Percentiles rank a stretch among this genome's conserved stretches.
phyloP scores from a whole-genome alignment of 30 jellyfish, hydroid and myxozoan species.

The Turritopsis dohrnii region DNA sequence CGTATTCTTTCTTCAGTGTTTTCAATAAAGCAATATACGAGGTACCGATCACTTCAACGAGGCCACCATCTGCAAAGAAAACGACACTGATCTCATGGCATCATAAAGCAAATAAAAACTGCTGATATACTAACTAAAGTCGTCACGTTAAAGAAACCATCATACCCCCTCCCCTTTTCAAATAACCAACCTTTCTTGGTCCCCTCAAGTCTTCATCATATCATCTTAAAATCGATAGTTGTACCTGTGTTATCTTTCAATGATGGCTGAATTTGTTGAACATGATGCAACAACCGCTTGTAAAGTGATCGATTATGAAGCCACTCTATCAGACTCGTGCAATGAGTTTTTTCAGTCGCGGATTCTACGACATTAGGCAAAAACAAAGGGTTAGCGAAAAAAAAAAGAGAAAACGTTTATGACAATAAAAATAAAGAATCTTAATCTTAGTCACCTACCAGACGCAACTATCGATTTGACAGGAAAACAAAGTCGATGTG shows the following conservation, averaged over 20 bases:
- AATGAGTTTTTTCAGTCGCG: neutral
- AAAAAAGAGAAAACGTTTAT: too few species aligned
- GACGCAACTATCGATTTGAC: neutral
- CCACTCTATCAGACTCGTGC: neutral
- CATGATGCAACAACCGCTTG: neutral
- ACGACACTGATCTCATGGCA: neutral
- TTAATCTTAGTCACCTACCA: neutral
- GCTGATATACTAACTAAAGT: too few species aligned
- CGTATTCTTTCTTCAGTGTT: neutral
- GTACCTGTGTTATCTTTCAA: neutral
- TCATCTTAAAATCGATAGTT: neutral
- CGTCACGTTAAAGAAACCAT: too few species aligned
- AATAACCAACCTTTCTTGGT: too few species aligned
- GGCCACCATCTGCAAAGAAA: neutral
- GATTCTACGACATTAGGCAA: neutral
- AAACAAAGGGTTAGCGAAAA: too few species aligned
- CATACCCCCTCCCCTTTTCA: too few species aligned
- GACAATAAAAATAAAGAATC: too few species aligned
- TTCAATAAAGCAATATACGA: neutral
- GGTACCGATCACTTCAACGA: neutral
- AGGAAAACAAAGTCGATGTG: neutral
- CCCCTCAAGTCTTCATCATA: too few species aligned
- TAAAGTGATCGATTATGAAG: neutral
- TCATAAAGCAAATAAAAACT: too few species aligned
- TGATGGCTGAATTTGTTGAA: neutral